Percentiles rank a stretch among this genome's conserved stretches.
These are phyloP conservation scores for Drosophila willistoni DNA, from an alignment of 1,140 invertebrate genomes.

Conservation along the genomic window DNA sequence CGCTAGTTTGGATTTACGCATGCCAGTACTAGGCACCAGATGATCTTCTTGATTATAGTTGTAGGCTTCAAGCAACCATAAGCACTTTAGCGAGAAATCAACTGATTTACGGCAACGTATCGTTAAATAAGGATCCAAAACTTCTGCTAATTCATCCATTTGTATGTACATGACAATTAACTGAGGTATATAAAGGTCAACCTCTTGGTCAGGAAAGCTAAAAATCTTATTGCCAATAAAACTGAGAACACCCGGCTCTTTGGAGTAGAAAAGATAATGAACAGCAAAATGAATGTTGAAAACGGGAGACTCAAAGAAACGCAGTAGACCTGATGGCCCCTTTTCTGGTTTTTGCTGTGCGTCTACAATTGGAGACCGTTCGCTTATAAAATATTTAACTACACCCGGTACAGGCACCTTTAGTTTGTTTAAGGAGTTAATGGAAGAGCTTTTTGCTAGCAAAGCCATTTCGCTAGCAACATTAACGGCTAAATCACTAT, in stretches of 20 bases:
- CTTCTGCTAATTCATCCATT: constrained; percentile 97
- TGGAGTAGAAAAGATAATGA: constrained; percentile 98
- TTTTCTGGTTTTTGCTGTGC: constrained; percentile 72
- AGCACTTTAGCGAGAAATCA: constrained; percentile 97
- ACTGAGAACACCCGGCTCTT: constrained; percentile 97
- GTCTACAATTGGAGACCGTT: constrained; percentile 49
- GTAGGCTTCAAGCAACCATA: constrained; percentile 98
- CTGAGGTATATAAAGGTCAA: constrained; percentile 99
- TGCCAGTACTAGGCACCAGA: constrained; percentile 42
- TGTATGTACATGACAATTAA: constrained; percentile 99
- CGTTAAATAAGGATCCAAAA: constrained; percentile 96
- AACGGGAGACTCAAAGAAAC: constrained; percentile 97
- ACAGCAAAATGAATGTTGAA: constrained; percentile 99
- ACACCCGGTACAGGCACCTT: constrained; percentile 80
- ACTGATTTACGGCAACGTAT: constrained; percentile 96
- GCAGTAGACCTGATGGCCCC: constrained; percentile 87
- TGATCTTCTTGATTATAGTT: constrained; percentile 79
- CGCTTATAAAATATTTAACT: constrained; percentile 81
- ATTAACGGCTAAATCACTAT: constrained; percentile 31
- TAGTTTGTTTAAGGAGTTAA: constrained; percentile 74
- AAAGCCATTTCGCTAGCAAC: background rate
- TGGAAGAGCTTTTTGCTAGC: constrained; percentile 64
- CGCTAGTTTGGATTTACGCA: constrained; percentile 82
- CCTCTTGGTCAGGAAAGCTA: constrained; percentile 94
- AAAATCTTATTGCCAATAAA: constrained; percentile 99